Base-by-base conservation (phyloP, 2,113 vertebrate species). In the Dromiciops gliroides region DNA sequence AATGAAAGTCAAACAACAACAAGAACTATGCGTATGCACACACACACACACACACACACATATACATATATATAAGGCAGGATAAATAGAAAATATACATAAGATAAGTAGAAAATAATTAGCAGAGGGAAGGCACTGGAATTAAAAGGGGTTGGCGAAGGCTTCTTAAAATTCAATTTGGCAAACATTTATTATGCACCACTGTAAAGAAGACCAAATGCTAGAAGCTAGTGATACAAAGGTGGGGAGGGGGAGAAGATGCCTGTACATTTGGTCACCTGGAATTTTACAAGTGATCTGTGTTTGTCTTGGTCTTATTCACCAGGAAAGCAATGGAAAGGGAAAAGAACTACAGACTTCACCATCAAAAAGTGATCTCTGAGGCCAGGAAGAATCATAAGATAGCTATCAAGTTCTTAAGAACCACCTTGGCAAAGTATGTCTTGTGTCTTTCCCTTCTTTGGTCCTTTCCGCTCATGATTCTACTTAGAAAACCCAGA, bases 381-480 rank as follows among this genome's bases (percentile, higher is more conserved):
- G 99, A 99, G 19, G 97, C 97, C 51, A 97, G 89, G 96, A 98
- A 31, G 92, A 99, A 97, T 95, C 99, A 96, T 48, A 96, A 94
- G 95, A 98, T 97, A 67, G 98, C 99, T 3, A 97, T 98, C 23
- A 97, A 90, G 95, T 99, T 99, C 98, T 98, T 99, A 90, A 99
- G 98, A 95, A 97, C 99, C 96, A 99, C 99, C 50, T 96, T 99
- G 93, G 98, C 98, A 92, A 99, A 99, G 99, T 99, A 98, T 24
- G 26, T 26, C 22, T 83, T 90, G 3, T 2, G 0, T 14, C 0
- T 48, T 44, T 44, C 0, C 1, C 56, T 47, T 50, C 0, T 47
- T 1, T 0, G 6, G 2, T 8, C 4, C 52, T 12, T 9, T 19
- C 67, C 37, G 12, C 2, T 10, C 0, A 50, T 50, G 0, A 0